These are phyloP conservation scores for Daktulosphaira vitifoliae DNA, from an alignment of 1,140 invertebrate genomes.

Conservation along the genomic window DNA sequence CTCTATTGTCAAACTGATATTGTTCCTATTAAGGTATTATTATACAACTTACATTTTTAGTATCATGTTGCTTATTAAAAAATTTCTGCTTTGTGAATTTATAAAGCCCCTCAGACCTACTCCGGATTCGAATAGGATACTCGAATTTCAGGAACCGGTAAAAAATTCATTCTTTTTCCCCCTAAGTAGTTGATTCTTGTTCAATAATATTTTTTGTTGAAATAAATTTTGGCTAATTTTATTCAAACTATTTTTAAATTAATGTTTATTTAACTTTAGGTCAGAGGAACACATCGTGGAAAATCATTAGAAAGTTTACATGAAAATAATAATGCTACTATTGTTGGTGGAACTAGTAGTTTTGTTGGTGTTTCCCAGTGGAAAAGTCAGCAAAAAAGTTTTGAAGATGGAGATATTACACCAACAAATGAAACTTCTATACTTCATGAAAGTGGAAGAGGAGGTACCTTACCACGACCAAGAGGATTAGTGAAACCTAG, in stretches of 20 bases:
- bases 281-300: conserved; percentile 46
- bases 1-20: conserved; percentile 48
- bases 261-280: neutral
- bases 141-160: conserved; percentile 33
- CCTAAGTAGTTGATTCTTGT: neutral
- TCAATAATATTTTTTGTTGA: neutral
- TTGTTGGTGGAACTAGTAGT: conserved; percentile 38
- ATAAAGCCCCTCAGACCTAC: conserved; percentile 29
- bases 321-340: conserved; percentile 43
- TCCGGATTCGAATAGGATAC: conserved; percentile 32
- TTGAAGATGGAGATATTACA: conserved; percentile 80
- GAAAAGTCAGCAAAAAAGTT: conserved; percentile 53
- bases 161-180: conserved; percentile 8
- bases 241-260: conserved; percentile 9
- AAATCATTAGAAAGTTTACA: conserved; percentile 77
- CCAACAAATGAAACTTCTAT: conserved; percentile 66
- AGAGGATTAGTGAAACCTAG: conserved; percentile 66
- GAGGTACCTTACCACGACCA: conserved; percentile 75
- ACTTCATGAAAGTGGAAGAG: conserved; percentile 55
- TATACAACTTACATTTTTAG: conserved; percentile 7
- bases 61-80: conserved; percentile 31
- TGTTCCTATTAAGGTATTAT: conserved; percentile 59
- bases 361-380: conserved; percentile 46
- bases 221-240: neutral
- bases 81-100: conserved; percentile 31